Conservation (phyloP, 2,113 vertebrate genomes). For the Lepidothrix coronata region DNA sequence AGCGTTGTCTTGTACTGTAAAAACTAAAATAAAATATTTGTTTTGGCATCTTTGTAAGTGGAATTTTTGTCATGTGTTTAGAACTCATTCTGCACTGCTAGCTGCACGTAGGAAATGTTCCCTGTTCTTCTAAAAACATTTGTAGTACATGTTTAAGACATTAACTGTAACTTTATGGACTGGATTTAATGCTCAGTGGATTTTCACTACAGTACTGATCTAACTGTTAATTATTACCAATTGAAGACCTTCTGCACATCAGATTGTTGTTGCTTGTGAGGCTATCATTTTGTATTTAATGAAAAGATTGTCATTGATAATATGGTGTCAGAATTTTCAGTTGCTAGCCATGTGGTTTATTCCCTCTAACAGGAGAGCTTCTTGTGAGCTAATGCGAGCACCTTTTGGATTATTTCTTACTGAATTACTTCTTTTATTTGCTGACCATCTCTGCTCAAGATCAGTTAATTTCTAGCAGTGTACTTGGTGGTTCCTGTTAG, state of each 20-base stretch:
- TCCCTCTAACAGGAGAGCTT: neutral
- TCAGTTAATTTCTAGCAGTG: neutral
- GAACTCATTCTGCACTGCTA: constrained; percentile 28
- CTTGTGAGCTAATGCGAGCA: neutral
- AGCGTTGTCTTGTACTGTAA: constrained; percentile 39
- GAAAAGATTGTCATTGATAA: neutral
- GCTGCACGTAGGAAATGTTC: constrained; percentile 58
- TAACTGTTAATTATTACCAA: constrained; percentile 5
- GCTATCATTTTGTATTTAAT: neutral
- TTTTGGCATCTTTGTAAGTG: constrained; percentile 50
- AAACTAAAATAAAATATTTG: constrained; percentile 59
- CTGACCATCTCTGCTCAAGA: neutral
- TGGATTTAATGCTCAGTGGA: neutral
- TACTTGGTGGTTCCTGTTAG: neutral
- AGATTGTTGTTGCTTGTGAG: neutral
- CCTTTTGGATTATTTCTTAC: neutral
- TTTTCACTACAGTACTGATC: neutral
- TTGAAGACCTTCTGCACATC: constrained; percentile 14
- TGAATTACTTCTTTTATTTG: neutral
- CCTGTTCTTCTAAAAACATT: constrained; percentile 4
- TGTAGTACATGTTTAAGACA: constrained; percentile 12
- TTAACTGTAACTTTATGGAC: constrained; percentile 27
- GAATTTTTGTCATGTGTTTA: constrained; percentile 53
- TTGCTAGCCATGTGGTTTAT: neutral
- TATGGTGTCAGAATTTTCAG: neutral